Evolutionary conservation across 2,888 invertebrate species (phyloP).

Genomic region (Rhyacophila evoluta): DNA sequence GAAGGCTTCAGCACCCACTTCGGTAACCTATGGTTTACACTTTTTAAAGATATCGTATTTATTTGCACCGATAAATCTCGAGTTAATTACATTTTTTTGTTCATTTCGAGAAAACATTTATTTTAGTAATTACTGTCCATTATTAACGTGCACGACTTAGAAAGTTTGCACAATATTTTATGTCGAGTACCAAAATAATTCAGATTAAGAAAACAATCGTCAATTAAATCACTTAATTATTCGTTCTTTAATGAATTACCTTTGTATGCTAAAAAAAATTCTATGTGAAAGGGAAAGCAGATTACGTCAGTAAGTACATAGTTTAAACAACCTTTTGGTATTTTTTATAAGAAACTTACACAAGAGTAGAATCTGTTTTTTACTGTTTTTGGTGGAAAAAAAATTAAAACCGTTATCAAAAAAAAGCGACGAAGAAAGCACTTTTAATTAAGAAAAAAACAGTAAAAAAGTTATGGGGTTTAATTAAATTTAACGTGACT

Average conservation of each 20-base stretch:
- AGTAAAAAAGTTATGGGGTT: conserved; percentile 18
- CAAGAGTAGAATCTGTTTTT: background rate
- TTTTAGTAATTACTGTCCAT: no score
- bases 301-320: background rate
- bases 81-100: no score
- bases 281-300: background rate
- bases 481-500: conserved; percentile 22
- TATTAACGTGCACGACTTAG: no score
- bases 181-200: background rate
- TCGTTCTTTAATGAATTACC: background rate
- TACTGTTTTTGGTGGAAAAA: background rate
- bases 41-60: no score
- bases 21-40: no score
- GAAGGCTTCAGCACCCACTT: no score
- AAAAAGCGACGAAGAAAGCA: conserved; percentile 7
- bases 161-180: no score
- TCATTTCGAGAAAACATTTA: no score
- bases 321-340: background rate
- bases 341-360: background rate
- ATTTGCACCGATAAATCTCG: no score
- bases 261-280: background rate
- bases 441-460: conserved; percentile 24
- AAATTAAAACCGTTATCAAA: conserved; percentile 16
- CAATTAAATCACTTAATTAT: background rate
- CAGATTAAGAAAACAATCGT: background rate